Conservation (phyloP, 1,140 invertebrate species). For the Sminthurinus signatus region DNA sequence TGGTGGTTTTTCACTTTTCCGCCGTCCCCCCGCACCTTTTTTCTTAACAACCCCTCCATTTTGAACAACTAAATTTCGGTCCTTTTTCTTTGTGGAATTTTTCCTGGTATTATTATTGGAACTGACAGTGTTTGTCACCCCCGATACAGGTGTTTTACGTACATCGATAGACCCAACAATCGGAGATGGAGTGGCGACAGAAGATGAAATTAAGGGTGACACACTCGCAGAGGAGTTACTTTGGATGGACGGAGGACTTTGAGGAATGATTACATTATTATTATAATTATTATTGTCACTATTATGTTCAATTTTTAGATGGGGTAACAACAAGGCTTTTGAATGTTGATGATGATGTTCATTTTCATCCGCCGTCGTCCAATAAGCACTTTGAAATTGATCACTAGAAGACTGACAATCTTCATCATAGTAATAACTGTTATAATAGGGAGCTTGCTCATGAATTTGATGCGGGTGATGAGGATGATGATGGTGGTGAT, state of each 20-base stretch:
- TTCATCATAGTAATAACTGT: slow-evolving; percentile 4
- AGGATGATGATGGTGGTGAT: background rate
- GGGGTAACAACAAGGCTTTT: background rate
- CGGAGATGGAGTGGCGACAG: too few species aligned
- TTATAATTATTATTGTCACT: too few species aligned
- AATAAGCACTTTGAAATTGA: slow-evolving; percentile 12
- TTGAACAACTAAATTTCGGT: too few species aligned
- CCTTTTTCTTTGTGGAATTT: too few species aligned
- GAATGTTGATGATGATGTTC: background rate
- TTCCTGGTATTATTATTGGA: too few species aligned
- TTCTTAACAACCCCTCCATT: slow-evolving; percentile 8
- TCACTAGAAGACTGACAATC: slow-evolving; percentile 10
- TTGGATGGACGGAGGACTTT: too few species aligned
- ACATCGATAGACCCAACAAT: too few species aligned
- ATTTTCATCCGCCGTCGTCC: slow-evolving; percentile 11
- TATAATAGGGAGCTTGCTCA: background rate
- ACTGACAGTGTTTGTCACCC: too few species aligned
- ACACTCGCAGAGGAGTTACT: too few species aligned
- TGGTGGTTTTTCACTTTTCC: slow-evolving; percentile 42
- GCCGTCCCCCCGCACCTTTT: slow-evolving; percentile 39
- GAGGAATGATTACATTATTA: too few species aligned
- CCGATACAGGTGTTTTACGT: too few species aligned
- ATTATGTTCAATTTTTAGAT: background rate
- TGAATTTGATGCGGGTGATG: background rate
- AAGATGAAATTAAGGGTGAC: too few species aligned